Base-by-base conservation (phyloP, 2,113 vertebrate species). In the Indri indri region DNA sequence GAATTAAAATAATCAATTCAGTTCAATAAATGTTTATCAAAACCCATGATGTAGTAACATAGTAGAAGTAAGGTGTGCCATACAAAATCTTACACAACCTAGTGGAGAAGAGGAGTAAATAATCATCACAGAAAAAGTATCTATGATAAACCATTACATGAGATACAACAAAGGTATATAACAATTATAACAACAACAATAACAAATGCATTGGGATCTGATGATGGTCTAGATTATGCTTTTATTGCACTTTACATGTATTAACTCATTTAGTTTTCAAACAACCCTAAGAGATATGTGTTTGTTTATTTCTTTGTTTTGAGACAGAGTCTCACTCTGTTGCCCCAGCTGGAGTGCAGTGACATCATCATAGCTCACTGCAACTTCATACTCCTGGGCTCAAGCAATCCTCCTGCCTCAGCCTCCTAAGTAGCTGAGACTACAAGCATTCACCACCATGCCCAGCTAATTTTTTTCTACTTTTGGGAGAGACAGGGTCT, bases 261-360 rank as follows among this genome's bases (percentile, higher is more conserved):
- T 77, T 70, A 87, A 68, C 20, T 92, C 30, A 83, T 83, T 77
- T 94, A 94, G 45, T 96, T 91, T 23, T 91, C 42, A 70, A 91
- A 80, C 40, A 45, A 20, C 37, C 57, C 23, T 65, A 74, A 25
- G 66, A 76, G 23, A 22, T 68, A 37, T 2, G 52, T 66, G 7
- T 61, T 63, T 63, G 22, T 30, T 63, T 57, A 1, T 30, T 63
- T 63, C 8, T 63, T 63, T 57, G 18, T 63, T 63, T 63, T 11
- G 27, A 63, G 25, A 30, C 61, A 63, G 10, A 30, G 25, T 63
- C 61, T 63, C 27, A 30, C 27, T 63, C 61, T 63, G 61, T 63
- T 63, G 61, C 61, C 25, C 23, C 8, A 11, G 27, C 25, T 5
- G 11, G 27, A 12, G 11, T 63, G 59, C 61, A 30, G 61, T 63